Base-by-base conservation (phyloP, 2,888 invertebrate species). In the Dryocosmus kuriphilus region DNA sequence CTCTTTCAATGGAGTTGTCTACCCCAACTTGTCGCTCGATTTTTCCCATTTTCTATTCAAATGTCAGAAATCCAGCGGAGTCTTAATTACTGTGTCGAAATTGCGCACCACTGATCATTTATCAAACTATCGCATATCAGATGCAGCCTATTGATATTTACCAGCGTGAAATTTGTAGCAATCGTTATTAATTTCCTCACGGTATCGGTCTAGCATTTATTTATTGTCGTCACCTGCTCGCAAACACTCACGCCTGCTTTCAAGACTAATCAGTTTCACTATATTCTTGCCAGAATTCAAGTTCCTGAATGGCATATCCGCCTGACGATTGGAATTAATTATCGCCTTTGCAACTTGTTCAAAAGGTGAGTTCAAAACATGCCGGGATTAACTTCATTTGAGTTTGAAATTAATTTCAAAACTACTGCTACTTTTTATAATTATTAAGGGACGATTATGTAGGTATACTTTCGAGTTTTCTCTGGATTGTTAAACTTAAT, bases 171-270 rank as follows among this genome's bases (percentile, higher is more conserved):
- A 67, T 67, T 51, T n/a, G 46, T 71, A 71, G 46, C 71, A 51
- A 27, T 71, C 71, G 30, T 71, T 71, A 71, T 71, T 71, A 71
- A 71, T 71, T 71, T 71, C 46, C 30, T 71, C 71, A 46, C 19
- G n/a, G 22, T 65, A 71, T 30, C 27, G 30, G 46, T 71, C 22
- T 46, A 71, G 24, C 46, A 30, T 71, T 71, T 71, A 67, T 35
- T 71, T 71, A 71, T 71, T 71, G 51, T 71, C 71, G 71, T 71
- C 71, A 71, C 71, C 71, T 71, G 67, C 24, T 14, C 46, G 46
- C n/a, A 51, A 30, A 30, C 46, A 71, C 9, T 71, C 46, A 16
- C 67, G 41, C 67, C 46, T 67, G 38, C 65, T 65, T 65, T 65
- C 38, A 51, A 71, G 71, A 9, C 51, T n/a, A 71, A 71, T 71